A percentile compares a stretch with the other conserved stretches of the same genome.
Evolutionary conservation across 2,113 vertebrate species (phyloP).

Genomic region (Eleginops maclovinus): DNA sequence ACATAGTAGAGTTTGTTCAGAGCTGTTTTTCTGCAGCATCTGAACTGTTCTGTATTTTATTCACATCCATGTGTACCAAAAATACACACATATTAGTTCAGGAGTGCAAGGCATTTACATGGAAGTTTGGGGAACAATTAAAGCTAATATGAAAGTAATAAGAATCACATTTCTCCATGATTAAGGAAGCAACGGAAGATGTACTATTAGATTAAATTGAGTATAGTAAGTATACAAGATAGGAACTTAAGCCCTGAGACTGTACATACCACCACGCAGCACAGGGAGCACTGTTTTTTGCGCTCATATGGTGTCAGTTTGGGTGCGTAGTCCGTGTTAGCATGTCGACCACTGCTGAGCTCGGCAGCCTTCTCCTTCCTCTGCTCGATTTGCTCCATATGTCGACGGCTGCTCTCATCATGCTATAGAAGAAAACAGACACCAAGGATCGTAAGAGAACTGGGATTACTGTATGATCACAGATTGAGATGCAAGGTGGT

Average conservation of each 20-base stretch:
- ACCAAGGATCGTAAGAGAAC: constrained; percentile 15
- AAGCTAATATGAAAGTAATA: neutral
- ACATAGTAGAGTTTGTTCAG: neutral
- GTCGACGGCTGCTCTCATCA: constrained; percentile 96
- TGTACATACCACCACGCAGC: constrained; percentile 88
- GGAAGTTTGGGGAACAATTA: too few relatives aligned
- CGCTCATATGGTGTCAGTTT: constrained; percentile 97
- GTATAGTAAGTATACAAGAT: neutral
- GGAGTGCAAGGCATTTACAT: neutral
- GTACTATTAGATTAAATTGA: neutral
- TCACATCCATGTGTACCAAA: neutral
- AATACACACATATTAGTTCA: neutral
- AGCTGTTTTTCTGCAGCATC: neutral
- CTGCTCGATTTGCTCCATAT: constrained; percentile 99
- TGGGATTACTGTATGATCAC: neutral
- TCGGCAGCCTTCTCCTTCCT: constrained; percentile 98
- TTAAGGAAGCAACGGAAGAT: neutral
- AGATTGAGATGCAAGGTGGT: neutral
- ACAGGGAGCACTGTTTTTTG: constrained; percentile 96
- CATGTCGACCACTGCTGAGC: constrained; percentile 96
- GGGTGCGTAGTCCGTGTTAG: constrained; percentile 96
- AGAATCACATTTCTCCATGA: neutral
- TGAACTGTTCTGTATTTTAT: neutral
- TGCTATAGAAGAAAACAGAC: constrained; percentile 83
- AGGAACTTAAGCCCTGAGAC: neutral